These are phyloP conservation scores for Machimus atricapillus DNA, from an alignment of 2,888 invertebrate species.

Conservation along the genomic window DNA sequence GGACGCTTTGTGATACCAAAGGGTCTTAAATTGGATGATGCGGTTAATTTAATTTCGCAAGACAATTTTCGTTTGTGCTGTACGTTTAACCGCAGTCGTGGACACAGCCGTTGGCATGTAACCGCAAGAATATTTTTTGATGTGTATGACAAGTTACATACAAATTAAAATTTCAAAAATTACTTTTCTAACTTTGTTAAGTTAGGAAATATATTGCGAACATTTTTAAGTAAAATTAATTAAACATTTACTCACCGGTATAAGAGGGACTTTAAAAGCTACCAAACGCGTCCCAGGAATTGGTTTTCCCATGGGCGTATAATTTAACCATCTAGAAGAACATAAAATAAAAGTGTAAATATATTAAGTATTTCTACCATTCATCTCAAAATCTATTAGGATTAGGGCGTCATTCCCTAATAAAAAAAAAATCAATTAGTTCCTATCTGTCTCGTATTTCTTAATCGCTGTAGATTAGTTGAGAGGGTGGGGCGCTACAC, in stretches of 20 bases:
- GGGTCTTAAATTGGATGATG: constrained; percentile 22
- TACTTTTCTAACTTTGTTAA: background rate
- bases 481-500: too few species aligned
- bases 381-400: background rate
- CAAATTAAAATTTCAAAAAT: background rate
- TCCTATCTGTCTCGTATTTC: too few species aligned
- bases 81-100: background rate
- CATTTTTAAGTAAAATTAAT: background rate
- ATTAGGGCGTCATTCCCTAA: too few species aligned
- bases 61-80: background rate
- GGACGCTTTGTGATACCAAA: background rate
- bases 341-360: background rate
- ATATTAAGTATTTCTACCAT: background rate
- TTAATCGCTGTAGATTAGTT: too few species aligned
- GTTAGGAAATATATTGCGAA: background rate
- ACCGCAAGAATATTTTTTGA: background rate
- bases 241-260: constrained; percentile 54
- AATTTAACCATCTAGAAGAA: constrained; percentile 60
- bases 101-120: background rate
- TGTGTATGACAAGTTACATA: background rate
- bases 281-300: constrained; percentile 67
- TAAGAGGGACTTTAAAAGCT: constrained; percentile 68
- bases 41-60: constrained; percentile 30
- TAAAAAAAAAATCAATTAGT: too few species aligned
- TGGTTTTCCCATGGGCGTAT: constrained; percentile 62